These are phyloP conservation scores for Diaperis boleti DNA, from an alignment of 2,888 invertebrate genomes.

Conservation along the genomic window DNA sequence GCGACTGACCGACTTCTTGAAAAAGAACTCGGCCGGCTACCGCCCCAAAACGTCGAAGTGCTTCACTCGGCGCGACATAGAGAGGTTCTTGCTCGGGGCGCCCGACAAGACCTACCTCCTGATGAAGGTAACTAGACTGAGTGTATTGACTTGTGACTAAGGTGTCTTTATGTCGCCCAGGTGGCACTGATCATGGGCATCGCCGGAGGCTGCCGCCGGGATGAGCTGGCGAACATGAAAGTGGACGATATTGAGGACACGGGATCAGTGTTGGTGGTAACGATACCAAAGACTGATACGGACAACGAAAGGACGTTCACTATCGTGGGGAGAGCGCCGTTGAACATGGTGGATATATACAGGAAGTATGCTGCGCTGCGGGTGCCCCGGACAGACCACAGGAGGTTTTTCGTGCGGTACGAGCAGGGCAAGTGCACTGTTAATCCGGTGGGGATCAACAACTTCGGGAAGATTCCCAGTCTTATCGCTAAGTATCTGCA, in stretches of 20 bases:
- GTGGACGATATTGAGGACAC: conserved; percentile 28
- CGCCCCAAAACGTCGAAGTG: not conserved
- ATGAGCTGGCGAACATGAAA: conserved; percentile 16
- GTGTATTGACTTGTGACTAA: not conserved
- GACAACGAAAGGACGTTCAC: conserved; percentile 12
- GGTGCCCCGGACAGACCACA: not conserved
- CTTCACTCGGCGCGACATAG: not conserved
- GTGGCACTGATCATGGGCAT: conserved; percentile 5
- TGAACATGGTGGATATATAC: conserved; percentile 11
- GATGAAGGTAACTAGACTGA: conserved; percentile 15
- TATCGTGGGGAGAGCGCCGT: not conserved
- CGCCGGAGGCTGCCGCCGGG: not conserved
- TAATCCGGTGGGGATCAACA: conserved; percentile 15
- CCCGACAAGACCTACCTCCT: not conserved
- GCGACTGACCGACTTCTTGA: not conserved
- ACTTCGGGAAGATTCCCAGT: conserved; percentile 12
- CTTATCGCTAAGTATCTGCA: conserved; percentile 9
- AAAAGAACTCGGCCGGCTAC: not conserved
- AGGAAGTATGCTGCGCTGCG: conserved; percentile 20
- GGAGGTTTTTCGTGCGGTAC: conserved; percentile 12
- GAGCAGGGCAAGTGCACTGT: conserved; percentile 14
- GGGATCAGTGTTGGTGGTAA: conserved; percentile 3
- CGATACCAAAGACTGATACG: conserved; percentile 11
- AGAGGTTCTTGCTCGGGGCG: not conserved
- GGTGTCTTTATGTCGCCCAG: not conserved